Evolutionary conservation across 2,797 vertebrate genomes (phyloP), one percentile per base, ranked within the genome.

Genomic region (Otolemur crassicaudatus): DNA sequence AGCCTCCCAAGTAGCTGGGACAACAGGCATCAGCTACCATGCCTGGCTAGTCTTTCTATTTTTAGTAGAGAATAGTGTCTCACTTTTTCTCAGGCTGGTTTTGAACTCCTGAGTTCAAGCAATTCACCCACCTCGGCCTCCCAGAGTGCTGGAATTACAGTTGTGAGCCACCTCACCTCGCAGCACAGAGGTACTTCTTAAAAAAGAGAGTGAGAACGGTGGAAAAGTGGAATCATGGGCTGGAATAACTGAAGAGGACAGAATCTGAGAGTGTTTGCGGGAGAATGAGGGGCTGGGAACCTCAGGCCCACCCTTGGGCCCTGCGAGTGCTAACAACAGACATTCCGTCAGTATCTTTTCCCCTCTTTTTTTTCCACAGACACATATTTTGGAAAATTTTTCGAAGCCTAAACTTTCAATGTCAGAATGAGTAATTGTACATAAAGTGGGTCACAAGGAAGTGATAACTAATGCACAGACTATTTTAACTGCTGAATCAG

Each of bases 361-460:
- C n/a, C 49, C 13, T 29, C 43, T 4, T 46, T 60, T 81, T 70
- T 70, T 58, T 27, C 40, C 34, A 53, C 34, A 79, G 75, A 70
- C 61, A 94, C 46, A 65, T n/a, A 40, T 22, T 89, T 96, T 53
- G 92, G 96, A 80, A 61, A 31, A 20, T 58, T 53, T 92, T 94
- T 91, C 69, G 43, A 94, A 95, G 91, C 67, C 49, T 87, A 82
- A 88, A 89, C 79, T 94, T 93, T 92, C 58, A 94, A 90, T 73
- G 60, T 77, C 93, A 95, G 91, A 89, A 94, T 92, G 93, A 93
- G 69, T 96, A 94, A 96, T 46, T 83, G 89, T 93, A 65, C 80
- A 81, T 80, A 91, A 98, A 98, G 82, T 96, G 93, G 97, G 96
- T 97, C 98, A 98, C 37, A 23, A 92, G 95, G 96, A 98, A 95